Percentiles rank a stretch among this genome's conserved stretches.
Evolutionary conservation across 1,140 invertebrate genomes (phyloP).

Genomic region (Zaprionus nigranus): DNA sequence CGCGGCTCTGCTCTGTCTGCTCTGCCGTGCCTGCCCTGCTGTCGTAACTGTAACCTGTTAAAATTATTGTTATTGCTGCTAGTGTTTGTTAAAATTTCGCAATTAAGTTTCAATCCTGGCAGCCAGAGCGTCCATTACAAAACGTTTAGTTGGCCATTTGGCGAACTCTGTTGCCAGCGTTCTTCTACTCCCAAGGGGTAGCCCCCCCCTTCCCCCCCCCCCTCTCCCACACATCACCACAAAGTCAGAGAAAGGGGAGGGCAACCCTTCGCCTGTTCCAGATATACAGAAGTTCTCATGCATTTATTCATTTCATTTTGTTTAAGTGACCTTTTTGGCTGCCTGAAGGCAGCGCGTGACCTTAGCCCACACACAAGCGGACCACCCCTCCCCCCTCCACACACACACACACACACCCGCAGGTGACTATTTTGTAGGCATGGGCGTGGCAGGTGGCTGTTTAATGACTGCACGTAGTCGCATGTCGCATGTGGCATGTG

Average conservation of each 20-base stretch:
- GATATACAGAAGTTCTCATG: constrained; percentile 24
- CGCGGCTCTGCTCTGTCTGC: neutral
- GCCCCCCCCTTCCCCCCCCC: neutral
- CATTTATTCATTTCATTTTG: constrained; percentile 66
- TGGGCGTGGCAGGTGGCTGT: constrained; percentile 9
- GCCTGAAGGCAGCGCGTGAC: constrained; percentile 50
- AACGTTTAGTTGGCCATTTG: constrained; percentile 59
- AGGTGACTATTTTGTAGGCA: neutral
- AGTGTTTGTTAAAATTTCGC: constrained; percentile 75
- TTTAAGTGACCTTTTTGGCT: constrained; percentile 63
- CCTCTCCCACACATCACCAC: neutral
- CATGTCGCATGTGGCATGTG: constrained; percentile 22
- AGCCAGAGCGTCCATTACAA: constrained; percentile 59
- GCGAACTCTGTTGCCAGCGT: neutral
- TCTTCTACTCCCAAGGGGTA: neutral
- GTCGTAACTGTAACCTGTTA: constrained; percentile 51
- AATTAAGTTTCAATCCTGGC: constrained; percentile 71
- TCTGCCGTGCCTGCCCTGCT: neutral
- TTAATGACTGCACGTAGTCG: constrained; percentile 71
- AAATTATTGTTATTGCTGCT: constrained; percentile 73
- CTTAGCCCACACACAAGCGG: constrained; percentile 24
- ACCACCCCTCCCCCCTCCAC: neutral
- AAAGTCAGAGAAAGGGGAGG: too few relatives aligned
- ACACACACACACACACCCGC: neutral
- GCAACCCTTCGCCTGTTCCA: neutral